Evolutionary conservation across 2,113 vertebrate genomes (phyloP).

Genomic region (Callospermophilus lateralis): DNA sequence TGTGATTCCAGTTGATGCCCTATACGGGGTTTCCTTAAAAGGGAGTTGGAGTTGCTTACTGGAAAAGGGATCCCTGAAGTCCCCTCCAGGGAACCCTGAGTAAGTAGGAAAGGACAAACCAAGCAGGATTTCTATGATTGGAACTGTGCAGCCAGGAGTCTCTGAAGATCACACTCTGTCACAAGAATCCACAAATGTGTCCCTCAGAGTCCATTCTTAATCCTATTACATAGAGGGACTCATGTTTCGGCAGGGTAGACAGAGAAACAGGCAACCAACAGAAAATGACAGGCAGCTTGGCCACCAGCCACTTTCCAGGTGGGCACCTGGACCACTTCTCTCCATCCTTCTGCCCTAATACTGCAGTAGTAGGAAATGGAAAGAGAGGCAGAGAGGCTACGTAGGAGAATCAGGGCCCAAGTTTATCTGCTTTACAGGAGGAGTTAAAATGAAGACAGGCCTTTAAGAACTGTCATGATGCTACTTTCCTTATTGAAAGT

Average conservation of each 20-base stretch:
- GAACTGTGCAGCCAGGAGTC: no score
- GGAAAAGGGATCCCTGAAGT: neutral
- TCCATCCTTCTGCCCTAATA: neutral
- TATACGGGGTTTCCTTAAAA: neutral
- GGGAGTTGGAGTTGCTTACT: neutral
- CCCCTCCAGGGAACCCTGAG: neutral
- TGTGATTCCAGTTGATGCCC: neutral
- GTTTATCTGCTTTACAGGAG: neutral
- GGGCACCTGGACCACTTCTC: neutral
- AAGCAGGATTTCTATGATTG: neutral
- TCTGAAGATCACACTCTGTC: neutral
- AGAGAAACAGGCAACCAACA: neutral
- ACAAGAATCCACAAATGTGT: neutral
- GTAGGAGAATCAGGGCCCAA: fast-evolving
- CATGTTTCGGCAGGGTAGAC: neutral
- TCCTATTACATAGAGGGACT: neutral
- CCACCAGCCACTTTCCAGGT: neutral
- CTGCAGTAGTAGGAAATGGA: neutral
- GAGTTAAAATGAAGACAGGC: neutral
- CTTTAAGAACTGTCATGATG: neutral
- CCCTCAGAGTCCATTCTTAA: neutral
- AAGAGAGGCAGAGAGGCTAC: neutral
- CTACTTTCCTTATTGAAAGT: neutral
- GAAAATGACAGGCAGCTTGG: neutral
- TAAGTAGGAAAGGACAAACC: neutral